Conservation (phyloP, 2,113 vertebrate genomes). For the Sminthopsis crassicaudata region DNA sequence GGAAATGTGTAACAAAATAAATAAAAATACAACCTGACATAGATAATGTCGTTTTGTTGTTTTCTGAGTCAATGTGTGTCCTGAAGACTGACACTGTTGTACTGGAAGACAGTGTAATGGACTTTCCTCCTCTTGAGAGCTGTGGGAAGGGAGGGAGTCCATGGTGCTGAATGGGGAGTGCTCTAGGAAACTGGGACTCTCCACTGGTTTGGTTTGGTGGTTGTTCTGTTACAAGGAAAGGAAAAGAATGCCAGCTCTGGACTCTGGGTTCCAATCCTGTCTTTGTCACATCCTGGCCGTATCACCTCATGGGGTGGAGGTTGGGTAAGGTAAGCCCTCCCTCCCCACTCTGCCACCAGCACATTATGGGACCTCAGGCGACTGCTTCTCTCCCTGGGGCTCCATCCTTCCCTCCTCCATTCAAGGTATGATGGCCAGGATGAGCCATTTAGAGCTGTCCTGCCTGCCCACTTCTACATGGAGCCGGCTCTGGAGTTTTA, state of each 20-base stretch:
- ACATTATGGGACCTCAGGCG: background rate
- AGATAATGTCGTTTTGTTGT: background rate
- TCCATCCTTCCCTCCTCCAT: conserved; percentile 56
- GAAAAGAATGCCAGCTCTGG: background rate
- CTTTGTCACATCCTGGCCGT: background rate
- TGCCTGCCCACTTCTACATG: background rate
- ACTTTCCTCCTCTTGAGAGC: background rate
- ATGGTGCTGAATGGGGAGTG: background rate
- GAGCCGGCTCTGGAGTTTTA: conserved; percentile 56
- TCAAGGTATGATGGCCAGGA: conserved; percentile 27
- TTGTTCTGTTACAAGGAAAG: background rate
- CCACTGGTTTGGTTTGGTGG: background rate
- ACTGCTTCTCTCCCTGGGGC: conserved; percentile 7
- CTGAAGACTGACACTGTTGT: too few relatives aligned
- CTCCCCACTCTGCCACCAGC: background rate
- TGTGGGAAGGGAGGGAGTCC: background rate
- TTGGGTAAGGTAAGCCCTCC: background rate
- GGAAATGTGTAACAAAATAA: background rate
- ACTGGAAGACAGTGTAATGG: too few relatives aligned
- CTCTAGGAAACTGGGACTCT: background rate
- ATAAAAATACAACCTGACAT: background rate
- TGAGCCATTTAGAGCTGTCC: background rate
- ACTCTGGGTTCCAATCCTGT: background rate
- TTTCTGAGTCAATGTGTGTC: too few relatives aligned
- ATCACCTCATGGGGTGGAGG: background rate